Percentiles rank a stretch among this genome's conserved stretches.
These are phyloP conservation scores for Trachymyrmex septentrionalis DNA, from an alignment of 1,140 invertebrate species.

Conservation along the genomic window DNA sequence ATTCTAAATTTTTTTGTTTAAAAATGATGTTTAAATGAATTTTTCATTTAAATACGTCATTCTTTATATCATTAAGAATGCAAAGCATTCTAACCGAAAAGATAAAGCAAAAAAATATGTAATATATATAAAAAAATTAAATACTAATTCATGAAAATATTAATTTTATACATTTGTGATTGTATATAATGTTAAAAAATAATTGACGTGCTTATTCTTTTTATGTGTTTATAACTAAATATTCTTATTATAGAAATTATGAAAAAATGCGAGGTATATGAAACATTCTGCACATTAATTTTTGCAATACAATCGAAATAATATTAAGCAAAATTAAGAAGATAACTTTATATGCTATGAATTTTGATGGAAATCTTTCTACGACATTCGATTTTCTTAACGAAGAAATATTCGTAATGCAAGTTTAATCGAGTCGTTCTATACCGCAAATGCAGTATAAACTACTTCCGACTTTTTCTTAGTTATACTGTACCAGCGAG, in stretches of 20 bases:
- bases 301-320: background rate
- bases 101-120: no score
- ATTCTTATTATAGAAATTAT: constrained; percentile 5
- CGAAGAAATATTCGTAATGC: constrained; percentile 63
- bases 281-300: background rate
- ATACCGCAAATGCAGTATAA: constrained; percentile 44
- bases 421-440: constrained; percentile 60
- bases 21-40: no score
- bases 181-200: background rate
- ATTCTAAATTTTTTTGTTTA: background rate
- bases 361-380: constrained; percentile 14
- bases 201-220: background rate
- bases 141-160: background rate
- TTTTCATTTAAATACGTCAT: no score
- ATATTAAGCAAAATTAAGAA: constrained; percentile 3
- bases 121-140: background rate
- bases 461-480: background rate
- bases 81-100: no score
- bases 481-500: constrained; percentile 38
- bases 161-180: background rate
- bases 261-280: background rate
- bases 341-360: background rate
- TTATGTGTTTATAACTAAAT: background rate
- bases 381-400: constrained; percentile 32
- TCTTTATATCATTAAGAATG: no score